phyloP scores from a whole-genome alignment of 1,140 invertebrate species.

The Drosophila eugracilis region DNA sequence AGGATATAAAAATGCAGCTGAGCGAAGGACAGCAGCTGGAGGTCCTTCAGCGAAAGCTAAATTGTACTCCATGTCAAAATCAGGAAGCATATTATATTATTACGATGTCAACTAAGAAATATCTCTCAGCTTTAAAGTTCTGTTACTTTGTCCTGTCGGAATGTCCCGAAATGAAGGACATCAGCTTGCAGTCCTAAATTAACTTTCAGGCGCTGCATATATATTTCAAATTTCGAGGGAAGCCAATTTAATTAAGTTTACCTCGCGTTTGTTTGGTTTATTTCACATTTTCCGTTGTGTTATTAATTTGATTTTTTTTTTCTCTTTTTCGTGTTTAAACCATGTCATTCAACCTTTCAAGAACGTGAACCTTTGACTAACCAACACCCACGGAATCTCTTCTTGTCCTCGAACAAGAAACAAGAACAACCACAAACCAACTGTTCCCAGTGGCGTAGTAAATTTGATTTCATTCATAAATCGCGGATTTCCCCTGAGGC shows the following conservation, averaged over 20 bases:
- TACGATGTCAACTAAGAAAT: neutral
- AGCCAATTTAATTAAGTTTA: slow-evolving; percentile 23
- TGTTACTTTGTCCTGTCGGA: too few species aligned
- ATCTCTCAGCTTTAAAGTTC: too few species aligned
- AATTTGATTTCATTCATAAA: slow-evolving; percentile 66
- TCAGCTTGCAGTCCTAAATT: neutral
- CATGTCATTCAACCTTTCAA: slow-evolving; percentile 26
- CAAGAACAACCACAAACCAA: slow-evolving; percentile 24
- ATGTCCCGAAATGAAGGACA: neutral
- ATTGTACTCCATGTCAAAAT: neutral
- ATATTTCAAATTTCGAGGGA: too few species aligned
- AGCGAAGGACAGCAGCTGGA: too few species aligned
- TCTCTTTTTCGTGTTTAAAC: neutral
- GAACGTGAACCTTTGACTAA: slow-evolving; percentile 24
- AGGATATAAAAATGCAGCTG: neutral
- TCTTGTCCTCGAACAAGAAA: neutral
- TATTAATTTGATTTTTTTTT: slow-evolving; percentile 4
- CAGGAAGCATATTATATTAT: neutral
- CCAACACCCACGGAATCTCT: neutral
- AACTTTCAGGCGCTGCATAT: neutral
- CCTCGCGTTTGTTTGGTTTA: slow-evolving; percentile 10
- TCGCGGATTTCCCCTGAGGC: slow-evolving; percentile 16
- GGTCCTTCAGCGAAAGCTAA: neutral
- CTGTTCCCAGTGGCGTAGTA: slow-evolving; percentile 51
- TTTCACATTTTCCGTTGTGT: neutral